Evolutionary conservation across 2,888 invertebrate species (phyloP).

Genomic region (Acleris literana): DNA sequence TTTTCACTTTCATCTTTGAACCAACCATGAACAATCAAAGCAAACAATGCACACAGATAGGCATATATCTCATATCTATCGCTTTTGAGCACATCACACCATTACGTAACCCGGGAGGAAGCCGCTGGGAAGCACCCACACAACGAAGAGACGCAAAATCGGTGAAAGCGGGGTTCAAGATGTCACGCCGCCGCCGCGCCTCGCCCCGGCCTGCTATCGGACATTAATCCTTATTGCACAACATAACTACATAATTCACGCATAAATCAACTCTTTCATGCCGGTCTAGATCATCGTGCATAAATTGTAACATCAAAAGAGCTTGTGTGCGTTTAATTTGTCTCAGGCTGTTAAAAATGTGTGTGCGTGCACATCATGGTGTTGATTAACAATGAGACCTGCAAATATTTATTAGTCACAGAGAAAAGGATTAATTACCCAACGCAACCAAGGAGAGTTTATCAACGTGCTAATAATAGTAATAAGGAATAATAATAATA

Average conservation of each 20-base stretch:
- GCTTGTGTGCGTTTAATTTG: slow-evolving; percentile 29
- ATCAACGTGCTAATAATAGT: too few species aligned
- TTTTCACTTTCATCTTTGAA: slow-evolving; percentile 7
- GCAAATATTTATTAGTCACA: too few species aligned
- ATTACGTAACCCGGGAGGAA: slow-evolving; percentile 49
- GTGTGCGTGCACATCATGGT: background rate
- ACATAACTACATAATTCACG: slow-evolving; percentile 14
- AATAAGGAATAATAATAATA: too few species aligned
- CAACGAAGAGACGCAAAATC: slow-evolving; percentile 49
- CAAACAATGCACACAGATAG: slow-evolving; percentile 9
- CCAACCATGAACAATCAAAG: slow-evolving; percentile 17
- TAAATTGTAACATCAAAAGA: slow-evolving; percentile 30
- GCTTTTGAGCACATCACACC: slow-evolving; percentile 23
- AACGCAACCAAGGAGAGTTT: too few species aligned
- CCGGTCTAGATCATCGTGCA: slow-evolving; percentile 23
- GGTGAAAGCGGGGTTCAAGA: slow-evolving; percentile 78
- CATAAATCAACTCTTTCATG: slow-evolving; percentile 37
- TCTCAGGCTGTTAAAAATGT: background rate
- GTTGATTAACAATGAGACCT: background rate
- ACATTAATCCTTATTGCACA: slow-evolving; percentile 40
- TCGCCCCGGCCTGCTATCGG: slow-evolving; percentile 32
- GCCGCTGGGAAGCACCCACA: slow-evolving; percentile 38
- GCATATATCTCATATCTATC: slow-evolving; percentile 22
- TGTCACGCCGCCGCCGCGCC: slow-evolving; percentile 53
- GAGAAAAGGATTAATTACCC: too few species aligned